Evolutionary conservation across 2,113 vertebrate species (phyloP).

Genomic region (Aythya baeri): DNA sequence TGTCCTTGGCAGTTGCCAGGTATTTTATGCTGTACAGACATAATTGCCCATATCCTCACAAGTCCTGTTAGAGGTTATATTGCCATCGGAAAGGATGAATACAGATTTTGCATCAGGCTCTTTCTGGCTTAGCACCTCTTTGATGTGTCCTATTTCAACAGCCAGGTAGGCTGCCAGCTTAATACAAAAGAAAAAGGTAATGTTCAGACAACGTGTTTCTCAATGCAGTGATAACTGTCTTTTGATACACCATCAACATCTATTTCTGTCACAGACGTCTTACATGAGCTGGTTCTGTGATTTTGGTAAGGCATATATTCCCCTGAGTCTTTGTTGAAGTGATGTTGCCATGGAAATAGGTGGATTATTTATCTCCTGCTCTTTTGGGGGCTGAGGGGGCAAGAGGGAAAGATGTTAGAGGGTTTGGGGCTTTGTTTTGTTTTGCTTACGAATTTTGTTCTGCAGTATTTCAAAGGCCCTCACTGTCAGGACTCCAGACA

Average conservation of each 20-base stretch:
- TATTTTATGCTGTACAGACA: not conserved
- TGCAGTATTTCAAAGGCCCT: not conserved
- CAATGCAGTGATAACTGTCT: not conserved
- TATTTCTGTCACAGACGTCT: not conserved
- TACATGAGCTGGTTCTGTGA: not conserved
- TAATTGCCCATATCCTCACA: not conserved
- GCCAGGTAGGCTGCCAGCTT: not conserved
- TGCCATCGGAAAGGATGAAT: not conserved
- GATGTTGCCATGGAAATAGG: not conserved
- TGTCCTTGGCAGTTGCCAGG: accelerated
- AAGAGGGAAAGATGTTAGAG: not conserved
- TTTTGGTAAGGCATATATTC: not conserved
- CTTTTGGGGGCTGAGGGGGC: not conserved
- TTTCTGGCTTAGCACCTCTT: not conserved
- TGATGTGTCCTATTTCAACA: not conserved
- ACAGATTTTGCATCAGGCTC: accelerated
- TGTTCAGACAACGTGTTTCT: not conserved
- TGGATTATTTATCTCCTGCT: not conserved
- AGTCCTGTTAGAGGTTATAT: not conserved
- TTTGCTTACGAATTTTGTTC: not conserved
- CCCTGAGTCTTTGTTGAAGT: not conserved
- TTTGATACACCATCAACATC: not conserved
- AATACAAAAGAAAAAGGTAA: not conserved
- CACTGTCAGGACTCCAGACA: accelerated
- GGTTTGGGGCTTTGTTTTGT: not conserved